Conservation (phyloP, 2,797 vertebrate species). For the Melopsittacus undulatus region DNA sequence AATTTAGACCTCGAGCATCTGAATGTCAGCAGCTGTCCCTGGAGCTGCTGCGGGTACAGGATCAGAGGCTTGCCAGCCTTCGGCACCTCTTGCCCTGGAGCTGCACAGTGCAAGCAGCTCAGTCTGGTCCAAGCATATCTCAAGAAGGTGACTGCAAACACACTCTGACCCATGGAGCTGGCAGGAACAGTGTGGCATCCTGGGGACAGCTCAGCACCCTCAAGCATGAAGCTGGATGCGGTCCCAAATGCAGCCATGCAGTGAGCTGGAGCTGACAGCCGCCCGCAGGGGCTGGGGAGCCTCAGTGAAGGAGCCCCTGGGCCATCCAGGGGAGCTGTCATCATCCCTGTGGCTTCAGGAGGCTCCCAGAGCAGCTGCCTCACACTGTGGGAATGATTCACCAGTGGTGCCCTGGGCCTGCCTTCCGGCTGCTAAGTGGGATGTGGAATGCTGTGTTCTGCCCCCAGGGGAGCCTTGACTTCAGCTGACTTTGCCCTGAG, state of each 20-base stretch:
- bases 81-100: rapidly evolving
- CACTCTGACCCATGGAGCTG: neutral
- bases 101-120: neutral
- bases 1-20: neutral
- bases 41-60: neutral
- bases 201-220: neutral
- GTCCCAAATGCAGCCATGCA: neutral
- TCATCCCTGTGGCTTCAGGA: neutral
- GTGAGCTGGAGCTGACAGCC: neutral
- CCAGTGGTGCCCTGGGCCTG: neutral
- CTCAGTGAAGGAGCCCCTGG: neutral
- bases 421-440: neutral
- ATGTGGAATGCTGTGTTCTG: neutral
- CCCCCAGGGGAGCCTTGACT: neutral
- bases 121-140: neutral
- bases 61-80: neutral
- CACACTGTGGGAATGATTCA: neutral
- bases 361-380: neutral
- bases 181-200: neutral
- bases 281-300: neutral
- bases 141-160: neutral
- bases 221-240: neutral
- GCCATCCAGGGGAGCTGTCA: neutral
- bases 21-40: neutral
- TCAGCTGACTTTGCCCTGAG: neutral